phyloP scores from a whole-genome alignment of 2,888 invertebrate species.

The Eledone cirrhosa region DNA sequence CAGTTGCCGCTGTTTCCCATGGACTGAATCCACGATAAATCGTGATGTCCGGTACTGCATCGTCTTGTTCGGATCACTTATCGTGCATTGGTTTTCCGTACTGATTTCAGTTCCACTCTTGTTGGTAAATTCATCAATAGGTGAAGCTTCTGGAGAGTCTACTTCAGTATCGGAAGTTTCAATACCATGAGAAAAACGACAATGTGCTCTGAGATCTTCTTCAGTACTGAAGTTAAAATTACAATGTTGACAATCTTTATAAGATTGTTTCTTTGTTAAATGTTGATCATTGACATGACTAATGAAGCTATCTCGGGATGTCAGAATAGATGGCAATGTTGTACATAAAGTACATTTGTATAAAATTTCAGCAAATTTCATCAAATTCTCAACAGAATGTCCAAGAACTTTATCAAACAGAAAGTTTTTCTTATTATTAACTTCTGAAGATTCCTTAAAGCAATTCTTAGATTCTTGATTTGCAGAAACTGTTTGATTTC shows the following conservation, averaged over 20 bases:
- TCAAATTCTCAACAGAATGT: constrained; percentile 37
- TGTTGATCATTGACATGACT: constrained; percentile 50
- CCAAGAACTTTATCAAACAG: background rate
- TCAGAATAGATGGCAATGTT: constrained; percentile 51
- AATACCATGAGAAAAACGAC: constrained; percentile 38
- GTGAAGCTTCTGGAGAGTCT: constrained; percentile 26
- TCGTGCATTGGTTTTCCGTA: constrained; percentile 26
- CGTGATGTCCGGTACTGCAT: background rate
- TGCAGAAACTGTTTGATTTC: background rate
- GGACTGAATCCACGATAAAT: constrained; percentile 4
- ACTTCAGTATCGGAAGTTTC: constrained; percentile 25
- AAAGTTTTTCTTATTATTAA: background rate
- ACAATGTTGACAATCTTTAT: constrained; percentile 44
- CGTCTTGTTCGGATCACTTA: constrained; percentile 31
- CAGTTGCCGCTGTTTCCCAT: background rate
- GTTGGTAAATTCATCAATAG: constrained; percentile 27
- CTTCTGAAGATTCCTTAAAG: background rate
- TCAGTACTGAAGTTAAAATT: constrained; percentile 47
- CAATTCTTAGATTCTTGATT: background rate
- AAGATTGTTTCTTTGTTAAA: constrained; percentile 36
- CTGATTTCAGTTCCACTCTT: background rate
- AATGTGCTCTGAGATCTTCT: constrained; percentile 47
- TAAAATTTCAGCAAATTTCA: constrained; percentile 55
- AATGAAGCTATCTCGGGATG: constrained; percentile 50
- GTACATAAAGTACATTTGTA: constrained; percentile 58